phyloP scores from a whole-genome alignment of 92 coral and sea anemone species.

The Actinernus sp. region DNA sequence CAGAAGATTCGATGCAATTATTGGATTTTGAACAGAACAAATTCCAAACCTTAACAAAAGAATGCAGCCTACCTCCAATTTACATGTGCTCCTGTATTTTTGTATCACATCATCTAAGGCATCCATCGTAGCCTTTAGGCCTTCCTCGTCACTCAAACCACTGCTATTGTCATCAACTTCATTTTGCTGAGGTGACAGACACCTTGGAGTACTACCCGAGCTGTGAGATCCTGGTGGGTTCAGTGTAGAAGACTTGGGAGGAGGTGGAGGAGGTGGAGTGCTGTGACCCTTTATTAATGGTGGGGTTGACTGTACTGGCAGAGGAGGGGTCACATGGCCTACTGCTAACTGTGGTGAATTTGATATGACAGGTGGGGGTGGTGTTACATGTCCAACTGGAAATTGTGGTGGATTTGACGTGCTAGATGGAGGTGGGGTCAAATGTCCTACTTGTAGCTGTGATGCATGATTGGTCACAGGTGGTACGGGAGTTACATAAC shows the following conservation, averaged over 20 bases:
- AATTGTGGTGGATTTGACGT: conserved; percentile 3
- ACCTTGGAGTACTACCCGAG: conserved; percentile 89
- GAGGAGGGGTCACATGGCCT: conserved; percentile 61
- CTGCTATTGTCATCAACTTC: conserved; percentile 36
- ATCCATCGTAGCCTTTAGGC: conserved; percentile 89
- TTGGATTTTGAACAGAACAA: no score
- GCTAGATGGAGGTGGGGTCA: conserved; percentile 36
- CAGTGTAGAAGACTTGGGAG: conserved; percentile 17
- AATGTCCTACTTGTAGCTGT: conserved; percentile 28
- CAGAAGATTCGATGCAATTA: no score
- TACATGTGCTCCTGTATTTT: conserved; percentile 73
- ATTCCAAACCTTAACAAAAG: no score
- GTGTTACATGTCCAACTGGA: neutral
- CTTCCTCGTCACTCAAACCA: conserved; percentile 79
- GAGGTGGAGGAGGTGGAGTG: conserved; percentile 69
- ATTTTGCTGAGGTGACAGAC: conserved; percentile 76
- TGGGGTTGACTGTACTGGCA: conserved; percentile 15
- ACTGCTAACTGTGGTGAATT: neutral
- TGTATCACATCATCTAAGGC: conserved; percentile 94
- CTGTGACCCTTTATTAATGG: conserved; percentile 34
- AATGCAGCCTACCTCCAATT: no score
- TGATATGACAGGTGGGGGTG: neutral
- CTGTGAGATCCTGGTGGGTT: conserved; percentile 66
- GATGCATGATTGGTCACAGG: conserved; percentile 5
- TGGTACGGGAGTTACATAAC: conserved; percentile 43